Percentiles rank a stretch among this genome's conserved stretches.
These are phyloP conservation scores for Oscheius sp. DNA, from an alignment of 2,888 invertebrate species.

Conservation along the genomic window DNA sequence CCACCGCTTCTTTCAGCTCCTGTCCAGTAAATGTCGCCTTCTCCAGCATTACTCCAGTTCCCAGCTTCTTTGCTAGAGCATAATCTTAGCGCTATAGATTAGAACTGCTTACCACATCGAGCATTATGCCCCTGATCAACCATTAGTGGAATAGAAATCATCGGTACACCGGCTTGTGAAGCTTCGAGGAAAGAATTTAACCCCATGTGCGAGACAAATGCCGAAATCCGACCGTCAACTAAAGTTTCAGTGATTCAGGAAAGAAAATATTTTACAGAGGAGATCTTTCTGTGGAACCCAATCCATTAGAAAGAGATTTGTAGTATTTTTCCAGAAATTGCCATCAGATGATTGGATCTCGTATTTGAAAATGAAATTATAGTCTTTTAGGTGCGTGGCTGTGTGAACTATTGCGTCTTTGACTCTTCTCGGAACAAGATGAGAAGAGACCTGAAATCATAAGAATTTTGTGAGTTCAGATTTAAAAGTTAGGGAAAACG, in stretches of 20 bases:
- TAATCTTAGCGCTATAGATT: background rate
- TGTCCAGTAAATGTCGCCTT: conserved; percentile 42
- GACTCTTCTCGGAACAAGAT: conserved; percentile 19
- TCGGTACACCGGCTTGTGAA: conserved; percentile 48
- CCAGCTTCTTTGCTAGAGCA: conserved; percentile 41
- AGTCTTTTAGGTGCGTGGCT: background rate
- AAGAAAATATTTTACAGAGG: conserved; percentile 38
- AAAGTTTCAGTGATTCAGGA: conserved; percentile 1
- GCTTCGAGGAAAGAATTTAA: conserved; percentile 54
- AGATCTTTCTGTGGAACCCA: conserved; percentile 65
- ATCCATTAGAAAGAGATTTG: conserved; percentile 51
- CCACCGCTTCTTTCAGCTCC: conserved; percentile 42
- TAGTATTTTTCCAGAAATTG: conserved; percentile 40
- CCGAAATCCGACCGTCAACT: conserved; percentile 48
- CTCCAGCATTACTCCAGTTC: conserved; percentile 45
- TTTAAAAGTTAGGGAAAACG: too few species aligned
- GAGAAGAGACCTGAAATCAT: conserved; percentile 2
- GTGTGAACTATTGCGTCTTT: conserved; percentile 13
- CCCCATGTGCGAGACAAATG: conserved; percentile 52
- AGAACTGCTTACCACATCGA: conserved; percentile 37
- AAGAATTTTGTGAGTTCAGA: too few species aligned
- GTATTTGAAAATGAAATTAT: conserved; percentile 29
- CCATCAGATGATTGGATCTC: conserved; percentile 38
- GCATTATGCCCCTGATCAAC: conserved; percentile 55
- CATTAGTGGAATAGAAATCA: conserved; percentile 52